Base-by-base conservation (phyloP, 2,797 vertebrate genomes). In the Microctenopoma lineatum region DNA sequence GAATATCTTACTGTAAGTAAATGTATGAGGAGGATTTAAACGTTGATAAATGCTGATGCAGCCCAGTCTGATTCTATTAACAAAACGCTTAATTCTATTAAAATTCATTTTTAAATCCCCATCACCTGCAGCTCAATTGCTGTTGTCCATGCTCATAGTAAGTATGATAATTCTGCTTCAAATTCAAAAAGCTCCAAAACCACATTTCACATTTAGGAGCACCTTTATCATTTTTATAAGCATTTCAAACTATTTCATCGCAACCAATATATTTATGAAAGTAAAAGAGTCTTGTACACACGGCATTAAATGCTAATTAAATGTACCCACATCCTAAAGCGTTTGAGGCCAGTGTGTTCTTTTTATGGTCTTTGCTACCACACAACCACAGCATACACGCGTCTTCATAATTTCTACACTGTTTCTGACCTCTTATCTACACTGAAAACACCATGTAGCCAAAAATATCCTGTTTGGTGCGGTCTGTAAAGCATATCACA, bases 51-150 rank as follows among this genome's bases (percentile, higher is more conserved):
- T 32, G 38, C 2, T 53, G 62, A 58, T 58, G 71, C 16, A 36
- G 47, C 18, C 7, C 54, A 38, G 14, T 5, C 15, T 42, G 65
- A 76, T 59, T 75, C 14, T 63, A 60, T 63, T 78, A 50, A 66
- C 62, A 75, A 48, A 38, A 21, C 21, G 14, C 14, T 6, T 42
- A 61, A 76, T 59, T 75, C 14, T 63, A 60, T 63, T 78, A 50
- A 66, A 66, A 75, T 62, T 75, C 46, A 71, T 36, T 41, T 45
- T 34, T 3, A 59, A 38, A 46, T 62, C 38, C 59, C 53, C 18
- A 51, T 70, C 36, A 53, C 42, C 58, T 58, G 55, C 38, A 67
- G 41, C 61, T 64, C 21, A 36, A 63, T 21, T 11, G 29, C 25
- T n/a, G 21, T 2, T 2, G 0, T 26, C 14, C 25, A 16, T 6